These are phyloP conservation scores for Diadophis punctatus DNA, from an alignment of 2,113 vertebrate genomes.

Conservation along the genomic window DNA sequence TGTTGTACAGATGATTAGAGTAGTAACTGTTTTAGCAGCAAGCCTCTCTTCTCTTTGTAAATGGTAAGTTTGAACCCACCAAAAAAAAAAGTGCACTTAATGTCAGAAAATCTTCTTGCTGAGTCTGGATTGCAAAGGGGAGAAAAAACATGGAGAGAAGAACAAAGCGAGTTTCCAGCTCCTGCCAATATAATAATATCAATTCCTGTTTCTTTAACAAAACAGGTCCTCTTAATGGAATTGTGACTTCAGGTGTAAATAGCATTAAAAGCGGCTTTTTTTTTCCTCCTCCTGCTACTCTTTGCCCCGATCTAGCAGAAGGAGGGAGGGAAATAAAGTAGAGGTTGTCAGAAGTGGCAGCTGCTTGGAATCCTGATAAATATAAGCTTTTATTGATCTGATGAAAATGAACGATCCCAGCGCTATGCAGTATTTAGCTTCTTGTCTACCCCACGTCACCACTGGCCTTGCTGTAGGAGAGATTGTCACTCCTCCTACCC, in stretches of 20 bases:
- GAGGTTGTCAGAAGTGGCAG: constrained; percentile 98
- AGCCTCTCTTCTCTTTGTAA: constrained; percentile 74
- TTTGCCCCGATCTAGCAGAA: constrained; percentile 82
- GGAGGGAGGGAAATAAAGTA: constrained; percentile 93
- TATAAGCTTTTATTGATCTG: constrained; percentile 99
- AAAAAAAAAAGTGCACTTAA: constrained; percentile 64
- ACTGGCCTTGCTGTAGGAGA: constrained; percentile 92
- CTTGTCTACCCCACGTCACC: constrained; percentile 90
- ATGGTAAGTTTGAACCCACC: constrained; percentile 72
- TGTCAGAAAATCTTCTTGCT: constrained; percentile 71
- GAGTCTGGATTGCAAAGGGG: constrained; percentile 72
- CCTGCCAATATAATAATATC: constrained; percentile 91
- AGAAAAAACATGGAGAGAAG: constrained; percentile 67
- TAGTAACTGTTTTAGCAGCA: constrained; percentile 90
- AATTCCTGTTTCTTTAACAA: constrained; percentile 90
- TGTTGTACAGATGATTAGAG: constrained; percentile 99
- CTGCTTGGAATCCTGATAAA: constrained; percentile 99
- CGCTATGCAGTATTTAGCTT: constrained; percentile 97
- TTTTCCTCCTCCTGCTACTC: constrained; percentile 59
- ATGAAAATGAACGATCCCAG: constrained; percentile 99
- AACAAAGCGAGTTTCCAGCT: constrained; percentile 83
- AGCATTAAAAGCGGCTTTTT: constrained; percentile 85
- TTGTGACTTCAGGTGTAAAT: constrained; percentile 92
- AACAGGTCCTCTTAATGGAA: constrained; percentile 82
- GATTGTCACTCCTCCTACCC: constrained; percentile 87